Conservation (phyloP, 2,888 invertebrate species). For the Melanotus villosus region DNA sequence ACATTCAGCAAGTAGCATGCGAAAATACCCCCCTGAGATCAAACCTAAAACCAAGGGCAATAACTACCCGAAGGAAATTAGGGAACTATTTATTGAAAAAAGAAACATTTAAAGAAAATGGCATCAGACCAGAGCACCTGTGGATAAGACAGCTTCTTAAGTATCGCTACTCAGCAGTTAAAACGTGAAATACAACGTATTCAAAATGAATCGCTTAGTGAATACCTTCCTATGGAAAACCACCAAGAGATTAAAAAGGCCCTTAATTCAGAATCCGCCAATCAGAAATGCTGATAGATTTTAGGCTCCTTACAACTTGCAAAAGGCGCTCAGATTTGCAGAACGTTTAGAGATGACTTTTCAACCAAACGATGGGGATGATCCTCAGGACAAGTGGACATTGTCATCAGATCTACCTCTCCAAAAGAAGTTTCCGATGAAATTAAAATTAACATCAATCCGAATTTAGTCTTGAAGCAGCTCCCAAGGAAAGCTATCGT, state of each 20-base stretch:
- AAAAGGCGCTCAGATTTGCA: not conserved
- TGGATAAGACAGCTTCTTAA: not conserved
- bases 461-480: not conserved
- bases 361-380: not conserved
- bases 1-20: slow-evolving; percentile 28
- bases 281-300: slow-evolving; percentile 3
- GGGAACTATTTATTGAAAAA: not conserved
- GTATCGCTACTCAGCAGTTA: not conserved
- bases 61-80: slow-evolving; percentile 31
- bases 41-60: slow-evolving; percentile 10
- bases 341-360: not conserved
- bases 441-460: no score
- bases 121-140: not conserved
- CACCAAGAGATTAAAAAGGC: not conserved
- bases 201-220: slow-evolving; percentile 4
- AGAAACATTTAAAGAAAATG: slow-evolving; percentile 13
- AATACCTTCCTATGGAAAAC: not conserved
- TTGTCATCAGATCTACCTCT: no score
- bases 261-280: slow-evolving; percentile 2
- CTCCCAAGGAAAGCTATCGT: not conserved
- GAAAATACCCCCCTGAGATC: slow-evolving; percentile 24
- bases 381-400: no score
- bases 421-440: no score
- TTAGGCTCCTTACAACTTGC: not conserved
- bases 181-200: not conserved